Evolutionary conservation across 1,140 invertebrate genomes (phyloP).

Genomic region (Potamilus streckersoni): DNA sequence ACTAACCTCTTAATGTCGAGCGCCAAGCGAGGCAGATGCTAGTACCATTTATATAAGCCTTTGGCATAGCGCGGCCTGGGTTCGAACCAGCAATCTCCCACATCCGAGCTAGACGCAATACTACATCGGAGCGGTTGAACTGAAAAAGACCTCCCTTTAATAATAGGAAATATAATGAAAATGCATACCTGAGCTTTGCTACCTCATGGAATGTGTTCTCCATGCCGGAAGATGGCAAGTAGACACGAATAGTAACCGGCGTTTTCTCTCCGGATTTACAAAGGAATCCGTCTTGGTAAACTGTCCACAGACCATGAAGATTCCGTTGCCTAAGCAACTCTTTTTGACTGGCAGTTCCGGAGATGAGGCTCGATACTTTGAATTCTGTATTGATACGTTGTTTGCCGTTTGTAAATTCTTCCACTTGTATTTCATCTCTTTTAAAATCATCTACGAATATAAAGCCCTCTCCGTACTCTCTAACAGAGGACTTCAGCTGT

Average conservation of each 20-base stretch:
- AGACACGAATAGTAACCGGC: slow-evolving; percentile 16
- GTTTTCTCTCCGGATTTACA: slow-evolving; percentile 8
- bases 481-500: slow-evolving; percentile 1
- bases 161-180: background rate
- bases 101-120: no score
- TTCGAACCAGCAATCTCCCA: no score
- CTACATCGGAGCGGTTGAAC: no score
- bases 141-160: no score
- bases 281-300: background rate
- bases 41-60: no score
- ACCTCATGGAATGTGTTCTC: slow-evolving; percentile 17
- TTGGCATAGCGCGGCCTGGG: no score
- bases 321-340: background rate
- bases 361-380: no score
- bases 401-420: background rate
- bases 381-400: background rate
- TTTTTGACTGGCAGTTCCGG: background rate
- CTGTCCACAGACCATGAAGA: slow-evolving; percentile 10
- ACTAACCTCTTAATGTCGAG: no score
- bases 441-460: slow-evolving; percentile 23
- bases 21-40: no score
- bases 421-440: slow-evolving; percentile 18
- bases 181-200: slow-evolving; percentile 20
- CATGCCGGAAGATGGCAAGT: background rate
- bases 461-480: slow-evolving; percentile 18